Conservation (phyloP, 2,888 invertebrate species). For the Orthonychiurus folsomi region DNA sequence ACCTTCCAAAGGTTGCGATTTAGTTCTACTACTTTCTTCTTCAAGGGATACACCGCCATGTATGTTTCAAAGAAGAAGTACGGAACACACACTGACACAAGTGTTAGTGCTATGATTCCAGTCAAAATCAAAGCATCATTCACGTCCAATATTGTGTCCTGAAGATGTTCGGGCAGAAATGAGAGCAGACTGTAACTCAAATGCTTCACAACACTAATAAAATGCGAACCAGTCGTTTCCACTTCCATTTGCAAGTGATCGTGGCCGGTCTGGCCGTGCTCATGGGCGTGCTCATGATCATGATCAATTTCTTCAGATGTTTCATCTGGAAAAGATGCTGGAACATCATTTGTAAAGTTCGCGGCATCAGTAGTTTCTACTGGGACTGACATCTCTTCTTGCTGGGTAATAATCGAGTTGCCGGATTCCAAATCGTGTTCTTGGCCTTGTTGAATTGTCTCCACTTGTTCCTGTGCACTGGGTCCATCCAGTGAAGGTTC, state of each 20-base stretch:
- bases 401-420: too few relatives aligned
- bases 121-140: constrained; percentile 39
- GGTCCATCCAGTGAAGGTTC: too few relatives aligned
- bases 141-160: constrained; percentile 39
- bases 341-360: too few relatives aligned
- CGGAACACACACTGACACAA: constrained; percentile 39
- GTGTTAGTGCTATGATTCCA: constrained; percentile 39
- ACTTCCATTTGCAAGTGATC: too few relatives aligned
- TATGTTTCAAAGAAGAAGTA: constrained; percentile 37
- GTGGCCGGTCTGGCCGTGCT: constrained; percentile 2
- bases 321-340: too few relatives aligned
- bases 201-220: constrained; percentile 34
- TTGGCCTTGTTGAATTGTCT: too few relatives aligned
- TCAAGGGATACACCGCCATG: constrained; percentile 31
- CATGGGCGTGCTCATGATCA: background rate
- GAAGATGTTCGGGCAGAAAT: constrained; percentile 38
- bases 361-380: too few relatives aligned
- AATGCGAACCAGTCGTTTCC: constrained; percentile 11
- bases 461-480: too few relatives aligned
- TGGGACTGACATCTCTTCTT: too few relatives aligned
- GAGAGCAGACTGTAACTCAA: constrained; percentile 35
- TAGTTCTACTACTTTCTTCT: constrained; percentile 38
- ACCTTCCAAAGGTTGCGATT: constrained; percentile 40
- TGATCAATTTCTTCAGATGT: too few relatives aligned
- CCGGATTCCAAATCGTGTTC: too few relatives aligned